Percentiles rank a stretch among this genome's conserved stretches.
Evolutionary conservation across 2,888 invertebrate species (phyloP).

Genomic region (Coremacera marginata): DNA sequence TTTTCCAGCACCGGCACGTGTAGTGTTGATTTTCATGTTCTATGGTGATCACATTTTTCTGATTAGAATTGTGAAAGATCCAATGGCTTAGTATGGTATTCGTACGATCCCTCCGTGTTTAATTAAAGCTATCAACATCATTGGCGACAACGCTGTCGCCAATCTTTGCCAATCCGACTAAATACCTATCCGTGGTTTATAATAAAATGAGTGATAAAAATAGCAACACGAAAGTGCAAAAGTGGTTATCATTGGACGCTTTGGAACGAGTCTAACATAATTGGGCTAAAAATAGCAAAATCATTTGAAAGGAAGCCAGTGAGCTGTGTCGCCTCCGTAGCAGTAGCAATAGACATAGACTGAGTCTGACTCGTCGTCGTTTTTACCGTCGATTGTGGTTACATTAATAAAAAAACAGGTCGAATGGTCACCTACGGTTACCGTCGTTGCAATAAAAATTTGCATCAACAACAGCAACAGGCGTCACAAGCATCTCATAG

Average conservation of each 20-base stretch:
- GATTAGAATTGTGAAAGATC: neutral
- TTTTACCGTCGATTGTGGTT: neutral
- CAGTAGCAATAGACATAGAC: neutral
- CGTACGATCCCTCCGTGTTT: neutral
- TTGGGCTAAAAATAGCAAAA: conserved; percentile 30
- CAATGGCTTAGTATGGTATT: neutral
- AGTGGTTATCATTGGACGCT: conserved; percentile 22
- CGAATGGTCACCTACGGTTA: conserved; percentile 25
- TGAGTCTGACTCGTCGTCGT: neutral
- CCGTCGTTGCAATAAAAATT: conserved; percentile 16
- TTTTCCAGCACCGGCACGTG: conserved; percentile 27
- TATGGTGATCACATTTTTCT: neutral
- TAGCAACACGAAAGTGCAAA: conserved; percentile 12
- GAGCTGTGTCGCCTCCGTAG: neutral
- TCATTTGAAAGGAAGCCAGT: conserved; percentile 22
- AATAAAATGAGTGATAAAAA: conserved; percentile 14
- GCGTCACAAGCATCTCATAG: conserved; percentile 36
- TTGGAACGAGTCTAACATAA: neutral
- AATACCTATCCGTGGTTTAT: neutral
- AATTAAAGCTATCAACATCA: neutral
- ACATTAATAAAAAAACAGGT: conserved; percentile 33
- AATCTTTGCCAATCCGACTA: neutral
- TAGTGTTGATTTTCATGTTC: too few species aligned
- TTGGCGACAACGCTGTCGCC: neutral
- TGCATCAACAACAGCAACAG: conserved; percentile 31